These are phyloP conservation scores for Callocephalon fimbriatum DNA, from an alignment of 2,113 vertebrate genomes.

Conservation along the genomic window DNA sequence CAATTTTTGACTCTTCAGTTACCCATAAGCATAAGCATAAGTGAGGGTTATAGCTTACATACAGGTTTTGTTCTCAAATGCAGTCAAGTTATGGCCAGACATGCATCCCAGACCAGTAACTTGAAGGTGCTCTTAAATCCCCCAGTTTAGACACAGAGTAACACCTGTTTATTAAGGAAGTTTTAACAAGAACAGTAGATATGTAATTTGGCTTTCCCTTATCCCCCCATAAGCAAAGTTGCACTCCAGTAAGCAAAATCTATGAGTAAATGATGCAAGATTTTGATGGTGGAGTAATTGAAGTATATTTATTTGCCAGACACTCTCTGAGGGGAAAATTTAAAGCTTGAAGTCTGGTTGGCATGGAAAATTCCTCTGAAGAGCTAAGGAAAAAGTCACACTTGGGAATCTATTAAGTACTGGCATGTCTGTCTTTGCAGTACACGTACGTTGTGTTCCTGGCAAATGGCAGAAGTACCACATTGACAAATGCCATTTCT, in stretches of 20 bases:
- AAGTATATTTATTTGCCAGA: neutral
- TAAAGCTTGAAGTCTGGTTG: neutral
- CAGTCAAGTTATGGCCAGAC: neutral
- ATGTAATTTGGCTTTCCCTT: neutral
- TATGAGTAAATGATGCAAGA: neutral
- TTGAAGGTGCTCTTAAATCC: neutral
- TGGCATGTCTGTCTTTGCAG: neutral
- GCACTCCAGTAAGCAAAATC: neutral
- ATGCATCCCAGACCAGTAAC: neutral
- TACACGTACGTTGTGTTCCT: fast-evolving
- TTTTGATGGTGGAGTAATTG: neutral
- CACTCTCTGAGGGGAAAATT: neutral
- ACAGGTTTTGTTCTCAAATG: neutral
- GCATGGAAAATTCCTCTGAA: neutral
- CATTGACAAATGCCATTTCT: neutral
- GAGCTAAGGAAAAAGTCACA: neutral
- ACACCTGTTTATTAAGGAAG: neutral
- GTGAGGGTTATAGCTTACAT: neutral
- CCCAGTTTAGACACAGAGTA: neutral
- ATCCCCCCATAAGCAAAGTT: neutral
- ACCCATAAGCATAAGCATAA: neutral
- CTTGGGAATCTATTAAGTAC: neutral
- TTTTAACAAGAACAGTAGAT: neutral
- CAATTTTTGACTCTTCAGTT: neutral
- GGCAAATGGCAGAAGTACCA: neutral